phyloP scores from a whole-genome alignment of 2,888 invertebrate genomes.

The Drosophila kanekoi region DNA sequence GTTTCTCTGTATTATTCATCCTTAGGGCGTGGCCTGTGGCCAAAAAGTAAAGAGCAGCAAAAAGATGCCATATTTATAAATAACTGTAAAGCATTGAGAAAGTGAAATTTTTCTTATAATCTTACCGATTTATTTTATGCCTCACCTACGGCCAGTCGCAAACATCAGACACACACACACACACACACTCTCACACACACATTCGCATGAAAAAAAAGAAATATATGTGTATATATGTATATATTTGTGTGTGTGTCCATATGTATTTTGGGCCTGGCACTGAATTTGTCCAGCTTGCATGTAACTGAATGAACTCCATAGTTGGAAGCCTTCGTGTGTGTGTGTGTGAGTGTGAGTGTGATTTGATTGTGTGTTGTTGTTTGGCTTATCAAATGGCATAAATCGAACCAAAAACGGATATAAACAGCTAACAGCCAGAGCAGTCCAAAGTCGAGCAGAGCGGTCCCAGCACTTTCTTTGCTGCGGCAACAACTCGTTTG shows the following conservation, averaged over 20 bases:
- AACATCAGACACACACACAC: neutral
- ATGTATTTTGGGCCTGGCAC: constrained; percentile 21
- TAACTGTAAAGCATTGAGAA: constrained; percentile 74
- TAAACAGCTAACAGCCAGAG: constrained; percentile 59
- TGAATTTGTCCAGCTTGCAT: constrained; percentile 25
- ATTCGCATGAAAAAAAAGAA: too few relatives aligned
- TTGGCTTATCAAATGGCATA: constrained; percentile 72
- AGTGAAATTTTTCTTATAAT: constrained; percentile 77
- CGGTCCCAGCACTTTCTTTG: constrained; percentile 68
- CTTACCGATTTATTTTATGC: constrained; percentile 67
- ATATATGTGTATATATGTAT: neutral
- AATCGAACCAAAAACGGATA: constrained; percentile 78
- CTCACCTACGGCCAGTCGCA: constrained; percentile 53
- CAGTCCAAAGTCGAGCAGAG: constrained; percentile 60
- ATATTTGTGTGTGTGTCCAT: neutral
- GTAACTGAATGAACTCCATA: constrained; percentile 64
- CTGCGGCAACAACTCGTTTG: constrained; percentile 59
- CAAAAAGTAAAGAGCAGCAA: constrained; percentile 20
- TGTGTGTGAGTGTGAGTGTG: constrained; percentile 17
- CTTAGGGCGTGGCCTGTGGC: constrained; percentile 47
- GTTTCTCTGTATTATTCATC: constrained; percentile 36
- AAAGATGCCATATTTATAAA: constrained; percentile 68
- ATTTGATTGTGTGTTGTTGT: constrained; percentile 39
- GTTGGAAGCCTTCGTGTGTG: constrained; percentile 20
- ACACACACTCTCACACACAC: neutral